These are phyloP conservation scores for Brotula barbata DNA, from an alignment of 2,797 vertebrate genomes.

Conservation along the genomic window DNA sequence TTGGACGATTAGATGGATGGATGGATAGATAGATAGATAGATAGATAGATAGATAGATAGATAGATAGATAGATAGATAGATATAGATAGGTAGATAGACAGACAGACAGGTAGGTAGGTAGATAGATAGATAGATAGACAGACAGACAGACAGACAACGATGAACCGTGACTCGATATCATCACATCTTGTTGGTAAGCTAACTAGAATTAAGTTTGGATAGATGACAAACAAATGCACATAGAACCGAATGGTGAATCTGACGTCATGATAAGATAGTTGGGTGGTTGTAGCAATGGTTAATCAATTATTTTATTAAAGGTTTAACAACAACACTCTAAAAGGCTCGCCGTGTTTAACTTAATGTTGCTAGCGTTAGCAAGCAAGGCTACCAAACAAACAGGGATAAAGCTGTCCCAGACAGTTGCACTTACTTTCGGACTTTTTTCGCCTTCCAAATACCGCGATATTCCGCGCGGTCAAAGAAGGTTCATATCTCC, in stretches of 20 bases:
- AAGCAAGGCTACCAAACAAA: conserved; percentile 11
- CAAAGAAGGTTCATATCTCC: background rate
- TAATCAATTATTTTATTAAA: background rate
- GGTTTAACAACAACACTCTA: background rate
- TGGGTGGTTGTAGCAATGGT: background rate
- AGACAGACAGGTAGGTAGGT: too few species aligned
- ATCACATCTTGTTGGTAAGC: background rate
- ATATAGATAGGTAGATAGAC: too few species aligned
- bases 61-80: too few species aligned
- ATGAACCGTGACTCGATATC: conserved; percentile 38
- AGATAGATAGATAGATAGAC: too few species aligned
- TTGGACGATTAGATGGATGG: too few species aligned
- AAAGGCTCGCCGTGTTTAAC: background rate
- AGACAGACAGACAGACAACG: too few species aligned
- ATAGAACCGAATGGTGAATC: background rate
- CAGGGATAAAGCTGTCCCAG: background rate
- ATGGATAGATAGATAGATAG: too few species aligned
- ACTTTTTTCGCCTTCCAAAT: conserved; percentile 13
- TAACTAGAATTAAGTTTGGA: background rate
- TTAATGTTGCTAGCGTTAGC: conserved; percentile 37
- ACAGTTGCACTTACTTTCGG: conserved; percentile 36
- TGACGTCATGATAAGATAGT: too few species aligned
- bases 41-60: too few species aligned
- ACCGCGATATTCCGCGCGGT: background rate
- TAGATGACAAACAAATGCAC: background rate